Evolutionary conservation across 2,113 vertebrate genomes (phyloP), one percentile per base, ranked within the genome.

Genomic region (Spermophilus dauricus): DNA sequence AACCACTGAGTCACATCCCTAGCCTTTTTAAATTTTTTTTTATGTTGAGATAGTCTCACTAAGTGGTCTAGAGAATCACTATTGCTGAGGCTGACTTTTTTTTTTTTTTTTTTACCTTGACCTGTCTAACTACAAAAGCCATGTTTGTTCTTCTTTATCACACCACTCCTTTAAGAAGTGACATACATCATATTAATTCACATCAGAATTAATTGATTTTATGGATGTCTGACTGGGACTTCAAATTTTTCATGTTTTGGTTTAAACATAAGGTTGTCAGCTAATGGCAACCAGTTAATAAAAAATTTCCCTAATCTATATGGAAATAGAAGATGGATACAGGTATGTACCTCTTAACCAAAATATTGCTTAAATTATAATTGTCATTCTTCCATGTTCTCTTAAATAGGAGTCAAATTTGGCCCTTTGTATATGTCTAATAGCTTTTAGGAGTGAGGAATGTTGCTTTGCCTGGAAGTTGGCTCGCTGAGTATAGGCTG

Each of bases 351-450:
- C 45, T 28, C 32, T 95, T 86, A 82, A 89, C 26, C 18, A 56
- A 89, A 30, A 22, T 94, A 28, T 93, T 83, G 8, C 82, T 97
- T 73, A 96, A 95, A 83, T 32, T 96, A 63, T 58, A 91, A 85
- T 32, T 22, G 28, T 42, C 92, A 94, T 92, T 80, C 0, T 32
- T 76, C 73, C 65, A 86, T 30, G 48, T 2, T 89, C 37, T 18
- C 95, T 95, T 77, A 97, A 96, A 93, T 9, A 83, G 96, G 92
- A 39, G 32, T 94, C 39, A 86, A 16, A 95, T 89, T 91, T 89
- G 92, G 8, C 32, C n/a, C 88, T 86, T 30, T 75, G 65, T 34
- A 34, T 4, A 3, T 75, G 17, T 22, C 75, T 67, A 69, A 42
- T 51, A 93, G 90, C 5, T 78, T 92, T 94, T 89, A 91, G 61